Base-by-base conservation (phyloP, 2,113 vertebrate genomes). In the Anoplopoma fimbria region DNA sequence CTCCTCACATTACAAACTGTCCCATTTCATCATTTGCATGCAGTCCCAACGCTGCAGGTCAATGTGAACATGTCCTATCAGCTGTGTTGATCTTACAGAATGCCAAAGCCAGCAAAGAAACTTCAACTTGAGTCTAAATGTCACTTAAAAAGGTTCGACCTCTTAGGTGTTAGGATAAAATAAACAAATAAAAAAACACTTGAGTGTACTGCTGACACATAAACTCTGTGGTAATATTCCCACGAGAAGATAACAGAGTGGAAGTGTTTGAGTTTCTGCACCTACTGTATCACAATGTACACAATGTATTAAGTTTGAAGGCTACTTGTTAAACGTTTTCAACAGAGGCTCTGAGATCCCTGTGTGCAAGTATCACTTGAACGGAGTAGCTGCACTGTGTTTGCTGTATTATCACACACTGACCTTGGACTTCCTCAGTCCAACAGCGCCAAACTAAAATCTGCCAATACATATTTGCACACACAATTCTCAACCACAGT, bases 21-120 rank as follows among this genome's bases (percentile, higher is more conserved):
- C 73, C 40, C 69, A 76, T 88, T 87, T 86, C 77, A 82, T 84
- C 80, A 86, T 86, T 82, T 77, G 82, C 86, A 76, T 33, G 62
- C 49, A 25, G 69, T n/a, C 31, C 10, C 45, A 25, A 25, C 34
- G 62, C 72, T 47, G 40, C 64, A 49, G 62, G 60, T 79, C 49
- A 75, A 12, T 33, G 6, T 36, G 49, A 75, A 47, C 65, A 13
- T 23, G 27, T 75, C 25, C 34, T 9, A 23, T 58, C 58, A 62
- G 71, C 55, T 55, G 36, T 55, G 60, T 51, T 60, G 61, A 36
- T 53, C 36, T 57, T 69, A 47, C 65, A 60, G n/a, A 55, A 42
- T 17, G 25, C 68, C 55, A 47, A 55, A 36, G 31, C 29, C 27
- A 40, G 49, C 67, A 6, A 17, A 68, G 13, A 62, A 60, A 72